Percentiles rank a stretch among this genome's conserved stretches.
These are phyloP conservation scores for Bombus superbus DNA, from an alignment of 1,140 invertebrate species.

Conservation along the genomic window DNA sequence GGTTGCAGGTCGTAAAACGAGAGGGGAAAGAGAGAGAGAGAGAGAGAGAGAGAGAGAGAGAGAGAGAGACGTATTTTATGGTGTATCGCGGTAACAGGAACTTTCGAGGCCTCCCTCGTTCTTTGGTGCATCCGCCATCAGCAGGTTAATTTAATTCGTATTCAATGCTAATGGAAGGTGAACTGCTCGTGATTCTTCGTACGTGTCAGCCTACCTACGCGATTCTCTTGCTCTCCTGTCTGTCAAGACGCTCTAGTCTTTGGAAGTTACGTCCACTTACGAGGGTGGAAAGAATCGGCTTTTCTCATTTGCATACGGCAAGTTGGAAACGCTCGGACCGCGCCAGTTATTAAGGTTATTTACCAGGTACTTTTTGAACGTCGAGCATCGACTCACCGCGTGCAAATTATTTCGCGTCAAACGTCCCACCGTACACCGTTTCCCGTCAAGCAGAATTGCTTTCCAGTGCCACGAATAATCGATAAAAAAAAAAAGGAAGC, in stretches of 20 bases:
- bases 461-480: too few species aligned
- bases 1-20: background rate
- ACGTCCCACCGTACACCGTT: too few species aligned
- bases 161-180: constrained; percentile 68
- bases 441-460: too few species aligned
- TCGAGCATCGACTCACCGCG: too few species aligned
- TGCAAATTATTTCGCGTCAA: too few species aligned
- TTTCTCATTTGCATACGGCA: background rate
- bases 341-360: too few species aligned
- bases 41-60: background rate
- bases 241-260: background rate
- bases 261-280: background rate
- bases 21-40: background rate
- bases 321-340: background rate
- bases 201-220: constrained; percentile 58
- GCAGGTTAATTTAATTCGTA: constrained; percentile 65
- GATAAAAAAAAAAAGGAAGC: too few species aligned
- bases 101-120: constrained; percentile 22
- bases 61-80: constrained; percentile 14
- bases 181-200: constrained; percentile 58
- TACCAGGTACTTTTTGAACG: too few species aligned
- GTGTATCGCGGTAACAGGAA: constrained; percentile 26
- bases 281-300: background rate
- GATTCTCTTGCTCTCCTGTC: constrained; percentile 30
- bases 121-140: constrained; percentile 55